Conservation (phyloP, 2,888 invertebrate genomes). For the Drosophila putrida region DNA sequence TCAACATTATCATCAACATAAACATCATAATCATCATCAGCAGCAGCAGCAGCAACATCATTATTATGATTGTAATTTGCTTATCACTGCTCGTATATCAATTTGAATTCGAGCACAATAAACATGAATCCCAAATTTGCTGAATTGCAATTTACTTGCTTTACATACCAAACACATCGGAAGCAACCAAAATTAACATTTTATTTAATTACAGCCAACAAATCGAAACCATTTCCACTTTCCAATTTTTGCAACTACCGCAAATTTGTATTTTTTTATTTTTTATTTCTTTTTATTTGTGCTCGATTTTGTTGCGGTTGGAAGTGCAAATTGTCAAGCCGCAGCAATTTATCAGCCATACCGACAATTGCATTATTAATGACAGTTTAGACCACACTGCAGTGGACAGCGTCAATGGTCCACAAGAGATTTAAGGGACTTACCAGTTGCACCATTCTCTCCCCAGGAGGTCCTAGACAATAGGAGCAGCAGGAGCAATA, state of each 20-base stretch:
- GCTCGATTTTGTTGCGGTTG: slow-evolving; percentile 51
- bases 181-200: slow-evolving; percentile 16
- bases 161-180: background rate
- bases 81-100: slow-evolving; percentile 33
- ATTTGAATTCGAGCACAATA: slow-evolving; percentile 36
- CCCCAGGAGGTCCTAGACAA: slow-evolving; percentile 7
- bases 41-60: slow-evolving; percentile 7
- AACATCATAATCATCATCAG: slow-evolving; percentile 3
- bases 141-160: slow-evolving; percentile 23
- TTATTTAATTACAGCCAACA: slow-evolving; percentile 21
- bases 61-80: slow-evolving; percentile 16
- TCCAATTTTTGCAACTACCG: slow-evolving; percentile 8
- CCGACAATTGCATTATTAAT: slow-evolving; percentile 76
- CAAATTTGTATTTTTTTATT: background rate
- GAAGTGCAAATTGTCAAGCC: slow-evolving; percentile 66
- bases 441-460: slow-evolving; percentile 15
- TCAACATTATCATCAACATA: slow-evolving; percentile 6
- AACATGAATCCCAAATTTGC: slow-evolving; percentile 39
- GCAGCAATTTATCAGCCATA: slow-evolving; percentile 70
- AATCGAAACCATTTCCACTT: slow-evolving; percentile 12
- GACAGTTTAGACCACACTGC: slow-evolving; percentile 63
- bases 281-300: slow-evolving; percentile 8
- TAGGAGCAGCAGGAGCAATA: slow-evolving; percentile 1
- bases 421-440: slow-evolving; percentile 34
- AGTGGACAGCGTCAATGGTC: slow-evolving; percentile 29